Conservation (phyloP, 2,113 vertebrate genomes). For the Gallinago media region DNA sequence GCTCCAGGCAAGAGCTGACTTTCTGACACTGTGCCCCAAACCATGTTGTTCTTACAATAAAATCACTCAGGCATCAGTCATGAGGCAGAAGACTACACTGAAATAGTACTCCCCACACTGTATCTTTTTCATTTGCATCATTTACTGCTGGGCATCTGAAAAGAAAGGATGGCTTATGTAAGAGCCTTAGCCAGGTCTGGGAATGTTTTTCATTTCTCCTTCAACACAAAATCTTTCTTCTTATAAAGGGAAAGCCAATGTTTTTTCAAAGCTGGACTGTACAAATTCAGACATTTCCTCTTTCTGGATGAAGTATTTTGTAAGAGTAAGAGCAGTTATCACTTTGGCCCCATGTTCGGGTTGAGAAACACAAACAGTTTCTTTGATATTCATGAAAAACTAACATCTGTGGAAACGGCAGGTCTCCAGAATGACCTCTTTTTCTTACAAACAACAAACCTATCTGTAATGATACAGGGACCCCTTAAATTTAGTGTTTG, state of each 20-base stretch:
- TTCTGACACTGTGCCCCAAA: slow-evolving; percentile 54
- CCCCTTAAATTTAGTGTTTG: background rate
- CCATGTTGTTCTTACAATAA: slow-evolving; percentile 65
- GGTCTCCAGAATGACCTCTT: background rate
- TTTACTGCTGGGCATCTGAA: slow-evolving; percentile 57
- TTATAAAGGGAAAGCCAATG: background rate
- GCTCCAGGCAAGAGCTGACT: slow-evolving; percentile 49
- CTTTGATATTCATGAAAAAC: background rate
- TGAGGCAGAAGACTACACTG: slow-evolving; percentile 46
- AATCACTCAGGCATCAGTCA: slow-evolving; percentile 55
- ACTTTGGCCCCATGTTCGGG: background rate
- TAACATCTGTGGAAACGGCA: background rate
- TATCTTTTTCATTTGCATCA: slow-evolving; percentile 56
- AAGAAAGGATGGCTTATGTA: slow-evolving; percentile 54
- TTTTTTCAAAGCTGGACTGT: slow-evolving; percentile 29
- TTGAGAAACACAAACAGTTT: background rate
- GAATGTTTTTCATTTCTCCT: slow-evolving; percentile 49
- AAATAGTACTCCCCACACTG: slow-evolving; percentile 38
- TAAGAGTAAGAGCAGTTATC: background rate
- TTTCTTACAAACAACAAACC: background rate
- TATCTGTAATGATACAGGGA: background rate
- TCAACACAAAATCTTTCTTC: slow-evolving; percentile 29
- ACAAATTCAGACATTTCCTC: slow-evolving; percentile 48
- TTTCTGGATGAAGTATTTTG: slow-evolving; percentile 21
- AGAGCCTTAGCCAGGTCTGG: slow-evolving; percentile 27